Evolutionary conservation across 2,113 vertebrate genomes (phyloP), one percentile per base, ranked within the genome.

Genomic region (Pagrus major): DNA sequence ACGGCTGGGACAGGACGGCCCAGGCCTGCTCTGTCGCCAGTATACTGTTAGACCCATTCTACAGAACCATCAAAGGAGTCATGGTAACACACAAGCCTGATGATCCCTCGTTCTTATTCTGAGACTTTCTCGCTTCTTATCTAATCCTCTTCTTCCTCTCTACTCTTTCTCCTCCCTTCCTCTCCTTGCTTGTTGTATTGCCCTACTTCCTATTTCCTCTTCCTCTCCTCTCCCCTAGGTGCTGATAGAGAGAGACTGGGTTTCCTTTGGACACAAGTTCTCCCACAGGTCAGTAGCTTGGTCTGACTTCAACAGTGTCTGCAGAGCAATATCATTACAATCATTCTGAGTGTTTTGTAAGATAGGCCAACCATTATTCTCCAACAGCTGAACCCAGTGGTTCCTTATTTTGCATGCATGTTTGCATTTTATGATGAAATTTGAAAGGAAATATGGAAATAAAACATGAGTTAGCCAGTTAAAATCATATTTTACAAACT

Each of bases 261-360:
- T 98, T 91, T 97, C 97, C 55, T 99, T 99, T 88, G 98, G 98
- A 60, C 98, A 99, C 94, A 99, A 99, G 91, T 99, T 99, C 93
- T 98, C 97, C 80, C 97, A 99, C 93, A 97, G 98, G 98, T 98
- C 93, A 95, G 88, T 81, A 12, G 9, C 49, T 41, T 54, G 1
- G 20, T 67, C 37, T 54, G 25, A 18, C 20, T 27, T 33, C 27
- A 31, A 42, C 51, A 9, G 39, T 42, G 25, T 47, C 37, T 64
- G 42, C 31, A 42, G 20, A 60, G n/a, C 31, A 52, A 69, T 23
- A 51, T 14, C 5, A 31, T 46, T 25, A 35, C 51, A 66, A n/a
- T 64, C 9, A 5, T 23, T 69, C 14, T 12, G n/a, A 18, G 18
- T 31, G 47, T 39, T 42, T 52, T 42, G 20, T 61, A 27, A 60